Evolutionary conservation across 2,113 vertebrate species (phyloP).

Genomic region (Tympanuchus pallidicinctus): DNA sequence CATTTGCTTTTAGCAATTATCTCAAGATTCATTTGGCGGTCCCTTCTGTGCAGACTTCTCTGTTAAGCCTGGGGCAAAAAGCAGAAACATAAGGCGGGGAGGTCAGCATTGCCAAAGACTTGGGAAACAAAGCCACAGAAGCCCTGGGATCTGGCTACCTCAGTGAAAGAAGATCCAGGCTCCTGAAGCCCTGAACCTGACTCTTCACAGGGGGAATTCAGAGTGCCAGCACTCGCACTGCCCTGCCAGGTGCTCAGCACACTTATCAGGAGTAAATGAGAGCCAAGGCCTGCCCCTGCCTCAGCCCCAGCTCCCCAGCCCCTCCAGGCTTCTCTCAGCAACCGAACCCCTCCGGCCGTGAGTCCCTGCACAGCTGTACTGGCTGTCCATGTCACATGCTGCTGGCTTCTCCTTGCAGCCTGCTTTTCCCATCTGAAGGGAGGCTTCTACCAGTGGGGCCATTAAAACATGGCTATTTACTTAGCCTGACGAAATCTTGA

Average conservation of each 20-base stretch:
- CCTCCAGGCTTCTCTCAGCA: background rate
- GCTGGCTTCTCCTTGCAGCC: background rate
- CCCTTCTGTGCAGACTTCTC: background rate
- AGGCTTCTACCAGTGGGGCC: background rate
- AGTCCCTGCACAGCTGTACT: background rate
- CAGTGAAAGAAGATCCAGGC: background rate
- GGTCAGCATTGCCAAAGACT: rapidly evolving
- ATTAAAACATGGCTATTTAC: background rate
- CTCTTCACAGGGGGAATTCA: background rate
- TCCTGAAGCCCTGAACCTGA: background rate
- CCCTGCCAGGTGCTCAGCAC: background rate
- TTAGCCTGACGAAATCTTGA: background rate
- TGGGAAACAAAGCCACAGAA: background rate
- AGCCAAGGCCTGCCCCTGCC: background rate
- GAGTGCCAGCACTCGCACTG: background rate
- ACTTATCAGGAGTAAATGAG: background rate
- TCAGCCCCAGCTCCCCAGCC: background rate
- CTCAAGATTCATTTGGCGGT: background rate
- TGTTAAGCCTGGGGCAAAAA: background rate
- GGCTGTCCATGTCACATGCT: background rate
- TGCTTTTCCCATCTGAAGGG: background rate
- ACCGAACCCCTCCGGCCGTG: background rate
- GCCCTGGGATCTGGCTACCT: background rate
- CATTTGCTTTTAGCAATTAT: background rate
- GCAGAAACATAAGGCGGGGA: background rate